Evolutionary conservation across 2,888 invertebrate genomes (phyloP), one percentile per base, ranked within the genome.

Genomic region (Tiliacea aurago): DNA sequence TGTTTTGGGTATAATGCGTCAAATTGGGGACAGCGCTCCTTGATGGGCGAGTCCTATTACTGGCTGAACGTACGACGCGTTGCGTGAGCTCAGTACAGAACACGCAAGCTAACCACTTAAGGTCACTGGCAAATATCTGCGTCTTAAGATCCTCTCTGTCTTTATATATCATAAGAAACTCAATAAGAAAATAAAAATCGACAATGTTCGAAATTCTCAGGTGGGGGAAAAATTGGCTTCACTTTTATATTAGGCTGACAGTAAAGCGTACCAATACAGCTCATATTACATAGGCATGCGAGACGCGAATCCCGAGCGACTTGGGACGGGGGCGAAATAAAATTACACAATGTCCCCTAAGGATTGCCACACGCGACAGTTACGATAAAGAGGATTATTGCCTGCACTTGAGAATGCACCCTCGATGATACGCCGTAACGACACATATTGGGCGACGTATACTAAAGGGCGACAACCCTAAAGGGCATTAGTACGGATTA

Each of bases 321-420:
- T 85, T 84, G 78, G 78, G 79, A 85, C 85, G 84, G 80, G 89
- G 90, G 90, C 84, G 87, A 93, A 92, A 94, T 91, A 92, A 93
- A 94, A 94, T 94, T 93, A 93, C 94, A 90, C 89, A 93, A 91
- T 89, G 88, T 89, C 90, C 91, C 89, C 90, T 84, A 89, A 90
- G 89, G 91, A 88, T 82, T 78, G 80, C 85, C 87, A 89, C 92
- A 93, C 92, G 93, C 93, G 92, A 93, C 93, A 85, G 91, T 91
- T 92, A 91, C 91, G 92, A 91, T 93, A 91, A 88, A 92, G 89
- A 91, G 93, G 94, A 95, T 95, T 95, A 94, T 93, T 94, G 92
- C 90, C 89, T 93, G 91, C 93, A 93, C 94, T 95, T 90, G 87
- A 92, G 91, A 93, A 94, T 95, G 95, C 95, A 95, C 95, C 95